phyloP scores from a whole-genome alignment of 1,140 invertebrate genomes.

The Oreohelix idahoensis region DNA sequence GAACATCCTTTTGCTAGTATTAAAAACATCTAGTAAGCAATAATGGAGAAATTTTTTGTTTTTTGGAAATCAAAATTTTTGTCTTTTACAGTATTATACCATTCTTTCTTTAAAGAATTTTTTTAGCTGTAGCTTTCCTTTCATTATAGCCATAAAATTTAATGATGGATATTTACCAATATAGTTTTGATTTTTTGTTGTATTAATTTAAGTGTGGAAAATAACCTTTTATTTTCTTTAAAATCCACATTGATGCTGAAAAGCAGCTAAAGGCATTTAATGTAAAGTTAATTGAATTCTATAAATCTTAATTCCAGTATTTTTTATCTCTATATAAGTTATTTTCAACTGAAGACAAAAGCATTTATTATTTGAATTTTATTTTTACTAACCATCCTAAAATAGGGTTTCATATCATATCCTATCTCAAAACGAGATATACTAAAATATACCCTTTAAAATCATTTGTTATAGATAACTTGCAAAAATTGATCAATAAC shows the following conservation, averaged over 20 bases:
- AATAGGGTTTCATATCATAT: not conserved
- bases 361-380: not conserved
- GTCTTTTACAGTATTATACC: not conserved
- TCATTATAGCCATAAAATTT: not conserved
- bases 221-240: constrained; percentile 6
- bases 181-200: not conserved
- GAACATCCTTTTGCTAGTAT: no score
- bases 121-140: not conserved
- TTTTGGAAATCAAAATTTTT: not conserved
- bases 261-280: no score
- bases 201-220: not conserved
- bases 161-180: not conserved
- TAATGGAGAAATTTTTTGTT: not conserved
- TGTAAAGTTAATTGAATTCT: no score
- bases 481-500: not conserved
- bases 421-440: not conserved
- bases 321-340: constrained; percentile 1
- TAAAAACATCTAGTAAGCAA: not conserved
- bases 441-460: not conserved
- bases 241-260: not conserved
- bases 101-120: not conserved
- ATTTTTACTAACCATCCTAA: not conserved
- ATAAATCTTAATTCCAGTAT: constrained; percentile 1
- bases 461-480: not conserved
- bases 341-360: not conserved